phyloP scores from a whole-genome alignment of 2,113 vertebrate species.

The Laticauda colubrina region DNA sequence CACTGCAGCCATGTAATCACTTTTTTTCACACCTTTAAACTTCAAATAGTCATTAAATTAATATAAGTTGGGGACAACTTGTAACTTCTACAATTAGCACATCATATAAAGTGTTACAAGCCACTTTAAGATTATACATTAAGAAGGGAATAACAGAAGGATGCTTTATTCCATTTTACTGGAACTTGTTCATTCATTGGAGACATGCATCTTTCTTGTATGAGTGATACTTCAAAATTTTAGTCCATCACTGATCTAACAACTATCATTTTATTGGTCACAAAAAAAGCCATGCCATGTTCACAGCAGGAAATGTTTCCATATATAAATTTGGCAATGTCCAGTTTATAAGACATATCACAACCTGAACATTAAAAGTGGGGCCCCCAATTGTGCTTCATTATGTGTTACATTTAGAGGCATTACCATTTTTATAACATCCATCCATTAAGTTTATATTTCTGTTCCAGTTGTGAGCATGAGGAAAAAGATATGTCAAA shows the following conservation, averaged over 20 bases:
- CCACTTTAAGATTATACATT: neutral
- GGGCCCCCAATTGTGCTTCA: neutral
- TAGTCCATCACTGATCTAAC: neutral
- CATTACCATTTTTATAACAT: neutral
- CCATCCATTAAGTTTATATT: neutral
- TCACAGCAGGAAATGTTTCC: neutral
- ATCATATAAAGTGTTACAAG: neutral
- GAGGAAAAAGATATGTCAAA: neutral
- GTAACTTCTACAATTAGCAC: neutral
- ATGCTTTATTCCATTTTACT: neutral
- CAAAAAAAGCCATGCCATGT: constrained; percentile 1
- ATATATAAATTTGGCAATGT: neutral
- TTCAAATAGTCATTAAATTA: neutral
- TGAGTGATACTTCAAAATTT: neutral
- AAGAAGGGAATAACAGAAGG: neutral
- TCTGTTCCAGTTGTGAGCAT: neutral
- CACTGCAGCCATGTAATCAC: neutral
- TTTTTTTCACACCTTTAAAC: neutral
- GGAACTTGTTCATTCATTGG: neutral
- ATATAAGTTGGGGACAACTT: neutral
- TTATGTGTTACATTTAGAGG: neutral
- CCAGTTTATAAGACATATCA: neutral
- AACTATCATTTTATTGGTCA: constrained; percentile 11
- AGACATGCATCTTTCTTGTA: neutral
- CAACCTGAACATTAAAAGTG: neutral